These are phyloP conservation scores for Monoplex corrugatus DNA, from an alignment of 2,888 invertebrate species.

Conservation along the genomic window DNA sequence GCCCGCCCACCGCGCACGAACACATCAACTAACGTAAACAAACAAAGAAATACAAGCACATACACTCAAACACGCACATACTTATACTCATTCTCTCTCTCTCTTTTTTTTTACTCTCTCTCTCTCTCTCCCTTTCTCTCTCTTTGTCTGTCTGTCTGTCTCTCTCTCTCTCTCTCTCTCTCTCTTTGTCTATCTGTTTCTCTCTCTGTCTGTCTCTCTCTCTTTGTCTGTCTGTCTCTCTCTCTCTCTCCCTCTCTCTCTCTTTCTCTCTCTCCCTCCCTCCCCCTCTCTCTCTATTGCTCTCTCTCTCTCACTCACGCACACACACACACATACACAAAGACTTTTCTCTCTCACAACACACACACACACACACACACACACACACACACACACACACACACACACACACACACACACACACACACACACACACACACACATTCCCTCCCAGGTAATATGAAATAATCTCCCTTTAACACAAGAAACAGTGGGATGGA, in stretches of 20 bases:
- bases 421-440: background rate
- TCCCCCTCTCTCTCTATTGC: background rate
- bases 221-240: background rate
- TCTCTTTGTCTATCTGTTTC: too few species aligned
- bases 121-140: too few species aligned
- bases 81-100: too few species aligned
- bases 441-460: background rate
- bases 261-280: background rate
- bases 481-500: background rate
- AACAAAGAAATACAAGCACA: too few species aligned
- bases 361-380: background rate
- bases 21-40: too few species aligned
- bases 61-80: background rate
- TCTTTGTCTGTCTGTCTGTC: too few species aligned
- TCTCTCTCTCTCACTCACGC: background rate
- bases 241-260: background rate
- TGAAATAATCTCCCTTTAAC: too few species aligned
- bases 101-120: background rate
- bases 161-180: too few species aligned
- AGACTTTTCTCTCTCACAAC: background rate
- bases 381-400: background rate
- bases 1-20: background rate
- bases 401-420: background rate
- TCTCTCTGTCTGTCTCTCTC: too few species aligned
- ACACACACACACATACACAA: background rate